Percentiles rank a stretch among this genome's conserved stretches.
Evolutionary conservation across 2,888 invertebrate genomes (phyloP).

Genomic region (Cantharis rustica): DNA sequence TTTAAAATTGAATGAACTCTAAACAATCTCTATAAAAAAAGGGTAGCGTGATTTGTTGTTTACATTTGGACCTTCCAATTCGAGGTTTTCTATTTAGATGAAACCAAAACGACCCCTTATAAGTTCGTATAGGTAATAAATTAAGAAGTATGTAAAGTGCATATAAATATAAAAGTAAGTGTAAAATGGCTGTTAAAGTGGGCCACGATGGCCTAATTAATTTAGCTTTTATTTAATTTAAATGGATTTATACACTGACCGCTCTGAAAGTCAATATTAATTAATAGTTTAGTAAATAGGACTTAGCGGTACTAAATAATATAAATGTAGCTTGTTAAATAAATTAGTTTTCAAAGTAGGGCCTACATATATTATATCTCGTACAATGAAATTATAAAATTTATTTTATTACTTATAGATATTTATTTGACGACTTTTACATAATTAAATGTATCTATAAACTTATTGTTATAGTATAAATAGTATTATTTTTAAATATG

Average conservation of each 20-base stretch:
- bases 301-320: conserved; percentile 41
- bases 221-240: conserved; percentile 43
- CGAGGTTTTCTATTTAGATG: neutral
- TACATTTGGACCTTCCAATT: neutral
- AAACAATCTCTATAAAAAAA: neutral
- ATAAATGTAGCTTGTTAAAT: conserved; percentile 50
- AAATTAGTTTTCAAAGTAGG: conserved; percentile 48
- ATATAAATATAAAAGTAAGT: conserved; percentile 41
- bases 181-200: conserved; percentile 50
- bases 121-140: conserved; percentile 1
- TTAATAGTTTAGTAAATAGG: conserved; percentile 43
- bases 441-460: conserved; percentile 16
- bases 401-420: conserved; percentile 32
- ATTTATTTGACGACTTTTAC: conserved; percentile 20
- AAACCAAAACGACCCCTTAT: conserved; percentile 9
- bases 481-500: conserved; percentile 41
- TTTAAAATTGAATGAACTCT: neutral
- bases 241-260: conserved; percentile 41
- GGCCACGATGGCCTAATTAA: conserved; percentile 37
- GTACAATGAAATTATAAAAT: conserved; percentile 50
- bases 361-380: conserved; percentile 46
- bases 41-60: neutral
- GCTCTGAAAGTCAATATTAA: conserved; percentile 57
- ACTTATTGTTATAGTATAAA: conserved; percentile 27
- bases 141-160: conserved; percentile 30